Base-by-base conservation (phyloP, 2,797 vertebrate species). In the Paratrypauchen microcephalus region DNA sequence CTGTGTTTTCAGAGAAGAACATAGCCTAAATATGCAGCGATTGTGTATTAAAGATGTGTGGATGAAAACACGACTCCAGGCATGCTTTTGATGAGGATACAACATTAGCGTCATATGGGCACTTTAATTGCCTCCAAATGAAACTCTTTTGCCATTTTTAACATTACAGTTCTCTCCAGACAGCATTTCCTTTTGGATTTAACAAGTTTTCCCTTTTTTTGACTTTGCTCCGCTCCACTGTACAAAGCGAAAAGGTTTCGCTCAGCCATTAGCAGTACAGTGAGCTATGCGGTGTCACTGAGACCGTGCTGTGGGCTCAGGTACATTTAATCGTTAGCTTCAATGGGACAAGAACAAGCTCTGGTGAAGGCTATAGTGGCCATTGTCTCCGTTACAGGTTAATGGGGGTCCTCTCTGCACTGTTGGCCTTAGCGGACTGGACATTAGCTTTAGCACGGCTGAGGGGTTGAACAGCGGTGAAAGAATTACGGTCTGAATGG, bases 181-280 rank as follows among this genome's bases (percentile, higher is more conserved):
- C 21, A 61, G 5, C 19, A 1, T 61, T 61, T 15, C 36, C 39
- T 15, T 61, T 1, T 23, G 59, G 7, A 41, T 61, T 41, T 11
- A 41, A 32, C 32, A 21, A 19, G 36, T 23, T 61, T 61, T 13
- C 11, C 12, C 21, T 7, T 64, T 48, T 48, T 61, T 26, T 77
- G 58, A 63, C 74, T 71, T 60, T 32, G 75, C 70, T 19, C 30
- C 5, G 67, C 69, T 66, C 74, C 54, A 69, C 64, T 72, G 39
- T 4, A 48, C 61, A 28, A 55, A 68, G 54, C 63, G 32, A 6
- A 82, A 76, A 72, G 56, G 70, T 77, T 65, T 79, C 76, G 75
- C 75, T 21, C 61, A 83, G 73, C 77, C 57, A 69, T 85, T 75
- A 77, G 65, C 76, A 71, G 73, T 74, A 76, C 73, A 70, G 72